These are phyloP conservation scores for Enteromius viviparus DNA, from an alignment of 2,797 vertebrate genomes.

Conservation along the genomic window DNA sequence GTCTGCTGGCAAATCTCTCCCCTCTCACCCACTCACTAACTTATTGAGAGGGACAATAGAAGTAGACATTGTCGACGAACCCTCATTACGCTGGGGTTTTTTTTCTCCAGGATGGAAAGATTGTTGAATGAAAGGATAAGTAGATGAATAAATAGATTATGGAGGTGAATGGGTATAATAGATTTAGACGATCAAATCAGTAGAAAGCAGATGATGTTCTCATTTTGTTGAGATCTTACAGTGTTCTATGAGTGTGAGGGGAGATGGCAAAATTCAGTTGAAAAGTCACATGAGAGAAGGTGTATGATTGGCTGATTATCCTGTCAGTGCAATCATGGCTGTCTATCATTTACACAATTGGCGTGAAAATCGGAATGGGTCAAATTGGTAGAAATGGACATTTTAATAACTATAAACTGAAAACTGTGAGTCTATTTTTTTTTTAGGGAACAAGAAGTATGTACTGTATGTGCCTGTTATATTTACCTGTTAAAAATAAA, in stretches of 20 bases:
- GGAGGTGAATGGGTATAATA: constrained; percentile 1
- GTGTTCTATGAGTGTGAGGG: background rate
- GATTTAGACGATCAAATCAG: background rate
- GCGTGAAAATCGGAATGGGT: background rate
- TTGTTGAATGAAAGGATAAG: constrained; percentile 22
- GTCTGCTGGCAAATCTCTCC: constrained; percentile 46
- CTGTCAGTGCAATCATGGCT: background rate
- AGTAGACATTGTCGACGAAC: constrained; percentile 23
- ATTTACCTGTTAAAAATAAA: background rate
- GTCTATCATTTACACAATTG: background rate
- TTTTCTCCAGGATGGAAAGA: constrained; percentile 16
- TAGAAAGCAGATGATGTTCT: background rate
- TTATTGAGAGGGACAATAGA: constrained; percentile 36
- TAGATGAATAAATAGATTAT: background rate
- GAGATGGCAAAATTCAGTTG: background rate
- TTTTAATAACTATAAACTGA: background rate
- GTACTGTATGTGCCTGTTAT: background rate
- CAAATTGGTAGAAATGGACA: background rate
- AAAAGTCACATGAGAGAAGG: background rate
- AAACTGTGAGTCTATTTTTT: background rate
- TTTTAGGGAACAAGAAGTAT: background rate
- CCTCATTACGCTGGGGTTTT: constrained; percentile 30
- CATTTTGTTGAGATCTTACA: background rate
- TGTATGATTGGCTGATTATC: background rate
- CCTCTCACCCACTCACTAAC: constrained; percentile 37